These are phyloP conservation scores for Probaryconus sp. DNA, from an alignment of 1,140 invertebrate species.

Conservation along the genomic window DNA sequence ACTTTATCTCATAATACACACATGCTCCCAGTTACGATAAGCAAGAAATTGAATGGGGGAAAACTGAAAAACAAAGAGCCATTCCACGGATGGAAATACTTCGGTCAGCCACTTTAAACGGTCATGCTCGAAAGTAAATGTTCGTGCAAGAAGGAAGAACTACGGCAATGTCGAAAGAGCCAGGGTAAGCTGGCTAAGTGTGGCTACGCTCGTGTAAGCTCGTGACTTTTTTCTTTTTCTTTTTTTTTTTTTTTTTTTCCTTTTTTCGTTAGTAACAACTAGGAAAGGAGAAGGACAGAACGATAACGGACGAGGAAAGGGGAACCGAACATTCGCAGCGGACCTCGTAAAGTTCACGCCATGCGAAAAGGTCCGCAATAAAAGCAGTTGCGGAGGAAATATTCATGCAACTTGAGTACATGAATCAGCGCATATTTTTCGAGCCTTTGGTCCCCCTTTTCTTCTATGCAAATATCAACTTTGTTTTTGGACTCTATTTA, in stretches of 20 bases:
- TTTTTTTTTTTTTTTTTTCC: slow-evolving; percentile 17
- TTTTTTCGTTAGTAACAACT: slow-evolving; percentile 26
- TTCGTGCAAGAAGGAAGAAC: slow-evolving; percentile 13
- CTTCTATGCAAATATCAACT: slow-evolving; percentile 33
- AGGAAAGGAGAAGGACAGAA: slow-evolving; percentile 28
- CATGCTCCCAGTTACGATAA: no score
- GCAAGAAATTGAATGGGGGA: slow-evolving; percentile 30
- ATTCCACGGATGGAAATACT: slow-evolving; percentile 33
- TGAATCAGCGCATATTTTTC: slow-evolving; percentile 38
- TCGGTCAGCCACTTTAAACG: slow-evolving; percentile 9
- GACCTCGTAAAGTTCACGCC: slow-evolving; percentile 44
- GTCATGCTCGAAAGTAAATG: slow-evolving; percentile 28
- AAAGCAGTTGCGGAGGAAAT: slow-evolving; percentile 17
- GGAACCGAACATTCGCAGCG: slow-evolving; percentile 8
- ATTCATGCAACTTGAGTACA: slow-evolving; percentile 7
- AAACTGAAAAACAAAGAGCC: slow-evolving; percentile 35
- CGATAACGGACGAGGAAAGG: not conserved
- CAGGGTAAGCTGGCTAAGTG: slow-evolving; percentile 14
- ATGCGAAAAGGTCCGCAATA: slow-evolving; percentile 25
- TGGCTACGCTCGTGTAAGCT: slow-evolving; percentile 20
- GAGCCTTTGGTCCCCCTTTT: slow-evolving; percentile 20
- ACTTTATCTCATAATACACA: no score
- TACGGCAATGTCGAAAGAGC: slow-evolving; percentile 14
- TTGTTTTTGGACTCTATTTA: slow-evolving; percentile 29
- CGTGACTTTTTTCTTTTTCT: slow-evolving; percentile 2